These are phyloP conservation scores for Oscheius sp. DNA, from an alignment of 2,888 invertebrate genomes.

Conservation along the genomic window DNA sequence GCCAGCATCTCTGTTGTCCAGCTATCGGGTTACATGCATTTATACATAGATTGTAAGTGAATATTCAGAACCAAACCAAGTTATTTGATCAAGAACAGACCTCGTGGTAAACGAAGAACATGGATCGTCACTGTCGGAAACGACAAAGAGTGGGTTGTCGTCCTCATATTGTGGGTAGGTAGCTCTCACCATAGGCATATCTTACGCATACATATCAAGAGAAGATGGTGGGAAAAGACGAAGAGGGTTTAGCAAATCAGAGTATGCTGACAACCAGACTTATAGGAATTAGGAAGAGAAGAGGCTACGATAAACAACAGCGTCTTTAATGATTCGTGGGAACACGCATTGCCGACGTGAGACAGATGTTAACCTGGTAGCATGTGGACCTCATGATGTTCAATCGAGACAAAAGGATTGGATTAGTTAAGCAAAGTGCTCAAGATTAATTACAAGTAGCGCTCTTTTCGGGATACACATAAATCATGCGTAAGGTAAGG, in stretches of 20 bases:
- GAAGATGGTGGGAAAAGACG: conserved; percentile 9
- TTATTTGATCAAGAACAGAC: no score
- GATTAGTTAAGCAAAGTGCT: background rate
- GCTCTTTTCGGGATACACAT: no score
- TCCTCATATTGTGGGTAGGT: conserved; percentile 23
- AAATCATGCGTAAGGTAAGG: conserved; percentile 7
- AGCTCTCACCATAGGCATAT: conserved; percentile 13
- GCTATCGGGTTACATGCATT: background rate
- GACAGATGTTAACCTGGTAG: conserved; percentile 21
- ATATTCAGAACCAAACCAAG: no score
- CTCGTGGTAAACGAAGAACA: no score
- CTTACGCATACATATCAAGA: background rate
- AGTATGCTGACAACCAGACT: conserved; percentile 6
- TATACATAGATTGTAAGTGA: no score
- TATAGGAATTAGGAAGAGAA: conserved; percentile 18
- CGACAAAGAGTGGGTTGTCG: conserved; percentile 22
- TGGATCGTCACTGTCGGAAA: conserved; percentile 21
- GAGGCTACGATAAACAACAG: background rate
- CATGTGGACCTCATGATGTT: conserved; percentile 1
- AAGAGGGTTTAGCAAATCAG: conserved; percentile 7
- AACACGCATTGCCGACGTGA: conserved; percentile 5
- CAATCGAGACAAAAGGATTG: background rate
- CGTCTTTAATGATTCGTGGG: background rate
- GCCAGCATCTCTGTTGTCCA: background rate
- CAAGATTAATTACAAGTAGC: conserved; percentile 22